Percentiles rank a stretch among this genome's conserved stretches.
Conservation (phyloP, 2,797 vertebrate genomes). For the Periparus ater region DNA sequence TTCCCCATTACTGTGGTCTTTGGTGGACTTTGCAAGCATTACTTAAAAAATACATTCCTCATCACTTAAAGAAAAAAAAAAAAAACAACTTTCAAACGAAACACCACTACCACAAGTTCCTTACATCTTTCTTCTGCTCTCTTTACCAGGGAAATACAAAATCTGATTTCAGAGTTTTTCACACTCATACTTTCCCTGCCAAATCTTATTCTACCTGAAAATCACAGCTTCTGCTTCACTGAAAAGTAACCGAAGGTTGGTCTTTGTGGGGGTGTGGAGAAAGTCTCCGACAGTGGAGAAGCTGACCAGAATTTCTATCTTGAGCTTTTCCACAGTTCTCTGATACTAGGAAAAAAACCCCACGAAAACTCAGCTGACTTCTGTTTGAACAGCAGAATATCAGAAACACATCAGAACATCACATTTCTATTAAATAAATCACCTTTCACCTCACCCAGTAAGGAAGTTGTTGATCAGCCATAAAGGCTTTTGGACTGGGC, state of each 20-base stretch:
- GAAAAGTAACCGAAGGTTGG: not conserved
- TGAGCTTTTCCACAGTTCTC: not conserved
- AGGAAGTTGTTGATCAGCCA: slow-evolving; percentile 98
- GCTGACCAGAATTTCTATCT: not conserved
- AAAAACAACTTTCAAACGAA: not conserved
- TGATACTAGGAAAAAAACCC: not conserved
- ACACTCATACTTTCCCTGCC: not conserved
- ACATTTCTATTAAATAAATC: not conserved
- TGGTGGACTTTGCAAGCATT: not conserved
- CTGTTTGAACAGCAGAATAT: not conserved
- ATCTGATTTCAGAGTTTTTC: not conserved
- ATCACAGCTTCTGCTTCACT: not conserved
- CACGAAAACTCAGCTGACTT: not conserved
- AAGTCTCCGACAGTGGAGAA: not conserved
- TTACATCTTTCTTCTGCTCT: not conserved
- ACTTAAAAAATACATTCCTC: not conserved
- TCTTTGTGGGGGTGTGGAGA: not conserved
- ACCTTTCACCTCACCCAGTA: slow-evolving; percentile 86
- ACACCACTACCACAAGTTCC: not conserved
- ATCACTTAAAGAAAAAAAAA: not conserved
- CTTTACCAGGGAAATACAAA: not conserved
- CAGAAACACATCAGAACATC: not conserved
- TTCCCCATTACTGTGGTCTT: not conserved
- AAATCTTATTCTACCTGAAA: not conserved
- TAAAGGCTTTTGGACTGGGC: slow-evolving; percentile 97